Base-by-base conservation (phyloP, 1,140 invertebrate genomes). In the Drosophila persimilis region DNA sequence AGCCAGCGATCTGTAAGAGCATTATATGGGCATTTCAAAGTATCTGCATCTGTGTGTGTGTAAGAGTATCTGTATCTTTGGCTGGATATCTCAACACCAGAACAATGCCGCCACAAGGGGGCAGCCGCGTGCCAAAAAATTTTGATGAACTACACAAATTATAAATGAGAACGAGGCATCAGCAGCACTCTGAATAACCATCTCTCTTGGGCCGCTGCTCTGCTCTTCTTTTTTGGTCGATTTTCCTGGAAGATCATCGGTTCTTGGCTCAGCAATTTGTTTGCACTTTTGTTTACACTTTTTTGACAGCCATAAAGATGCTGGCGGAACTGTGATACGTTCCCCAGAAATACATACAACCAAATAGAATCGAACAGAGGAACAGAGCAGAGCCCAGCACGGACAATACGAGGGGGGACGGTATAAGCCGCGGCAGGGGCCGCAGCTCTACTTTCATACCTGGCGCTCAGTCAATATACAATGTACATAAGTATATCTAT, bases 121-220 rank as follows among this genome's bases (percentile, higher is more conserved):
- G 11, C 35, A 13, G 35, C 83, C 81, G 81, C 81, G 81, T 85
- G 81, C 81, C 81, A 85, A 86, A 83, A 78, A 75, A 45, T 77
- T 66, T 81, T 85, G 77, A 85, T 85, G 81, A 80, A 86, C 81
- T 86, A 74, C 77, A 80, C 62, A 65, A 48, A 65, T 64, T 62
- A 62, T 73, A 63, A 70, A 63, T 20, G 53, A 29, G 52, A 69
- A 44, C 59, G 35, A 41, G 55, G 35, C 35, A 13, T 1, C 35
- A 39, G 35, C 35, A 39, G 35, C 31, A 31, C 31, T 31, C 29
- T 31, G 29, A 31, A 31, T 8, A 35, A 24, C 20, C 31, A 45
- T 44, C 41, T 70, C 39, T 70, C 45, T 26, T 35, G 53, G 39
- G 65, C 75, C 43, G 58, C 58, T 71, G 53, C 1, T 39, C 9